These are phyloP conservation scores for Thecophora atra DNA, from an alignment of 2,888 invertebrate genomes.

Conservation along the genomic window DNA sequence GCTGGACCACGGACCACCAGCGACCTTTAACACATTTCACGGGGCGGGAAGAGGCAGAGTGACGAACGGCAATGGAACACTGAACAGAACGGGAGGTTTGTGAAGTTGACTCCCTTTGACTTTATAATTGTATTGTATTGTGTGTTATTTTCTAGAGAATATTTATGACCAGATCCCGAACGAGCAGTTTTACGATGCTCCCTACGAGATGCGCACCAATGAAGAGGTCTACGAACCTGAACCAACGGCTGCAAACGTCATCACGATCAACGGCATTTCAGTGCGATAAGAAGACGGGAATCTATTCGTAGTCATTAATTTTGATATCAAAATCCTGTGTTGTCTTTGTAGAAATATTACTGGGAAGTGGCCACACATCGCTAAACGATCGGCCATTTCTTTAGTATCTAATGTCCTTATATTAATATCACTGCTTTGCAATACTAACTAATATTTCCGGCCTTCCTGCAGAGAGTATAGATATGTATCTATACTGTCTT, in stretches of 20 bases:
- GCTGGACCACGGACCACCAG: slow-evolving; percentile 59
- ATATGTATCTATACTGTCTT: too few relatives aligned
- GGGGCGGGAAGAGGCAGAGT: slow-evolving; percentile 47
- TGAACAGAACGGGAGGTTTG: slow-evolving; percentile 24
- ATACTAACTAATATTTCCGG: background rate
- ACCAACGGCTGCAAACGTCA: slow-evolving; percentile 67
- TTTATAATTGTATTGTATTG: slow-evolving; percentile 4
- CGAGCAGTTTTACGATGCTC: slow-evolving; percentile 80
- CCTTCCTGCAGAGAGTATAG: too few relatives aligned
- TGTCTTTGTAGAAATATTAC: background rate
- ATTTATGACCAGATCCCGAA: slow-evolving; percentile 74
- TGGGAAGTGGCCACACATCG: background rate
- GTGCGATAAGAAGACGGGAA: slow-evolving; percentile 71
- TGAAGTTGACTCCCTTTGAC: background rate
- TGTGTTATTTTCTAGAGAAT: slow-evolving; percentile 59
- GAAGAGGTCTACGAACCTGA: slow-evolving; percentile 70
- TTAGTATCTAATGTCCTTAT: too few relatives aligned
- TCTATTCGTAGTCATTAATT: background rate
- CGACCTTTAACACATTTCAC: slow-evolving; percentile 66
- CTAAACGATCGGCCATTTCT: background rate
- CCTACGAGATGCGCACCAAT: slow-evolving; percentile 73
- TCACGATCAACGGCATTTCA: slow-evolving; percentile 89
- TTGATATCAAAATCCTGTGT: too few relatives aligned
- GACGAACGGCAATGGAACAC: slow-evolving; percentile 45
- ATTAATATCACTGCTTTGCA: background rate